phyloP scores from a whole-genome alignment of 1,140 invertebrate species.

The Paraescarpia echinospica region DNA sequence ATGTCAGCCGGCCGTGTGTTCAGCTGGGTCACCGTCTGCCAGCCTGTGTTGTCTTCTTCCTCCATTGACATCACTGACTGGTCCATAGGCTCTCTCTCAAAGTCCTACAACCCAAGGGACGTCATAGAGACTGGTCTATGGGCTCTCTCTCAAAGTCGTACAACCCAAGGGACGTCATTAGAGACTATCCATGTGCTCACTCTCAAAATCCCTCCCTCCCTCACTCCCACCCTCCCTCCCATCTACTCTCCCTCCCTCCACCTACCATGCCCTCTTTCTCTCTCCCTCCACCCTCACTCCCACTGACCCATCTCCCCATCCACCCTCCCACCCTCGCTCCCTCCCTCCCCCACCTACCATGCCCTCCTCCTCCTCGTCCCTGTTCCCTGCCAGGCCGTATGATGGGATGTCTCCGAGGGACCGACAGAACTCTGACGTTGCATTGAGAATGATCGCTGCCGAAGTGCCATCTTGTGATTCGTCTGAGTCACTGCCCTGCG shows the following conservation, averaged over 20 bases:
- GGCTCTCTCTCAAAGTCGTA: slow-evolving; percentile 69
- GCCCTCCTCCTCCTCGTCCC: slow-evolving; percentile 78
- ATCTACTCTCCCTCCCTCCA: no score
- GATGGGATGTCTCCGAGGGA: slow-evolving; percentile 92
- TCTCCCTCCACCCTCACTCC: no score
- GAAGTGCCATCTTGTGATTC: not conserved
- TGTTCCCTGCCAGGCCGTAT: slow-evolving; percentile 71
- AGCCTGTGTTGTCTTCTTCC: slow-evolving; percentile 62
- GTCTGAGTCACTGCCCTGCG: slow-evolving; percentile 28
- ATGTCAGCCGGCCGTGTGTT: slow-evolving; percentile 50
- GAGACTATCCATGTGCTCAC: slow-evolving; percentile 49
- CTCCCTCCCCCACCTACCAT: slow-evolving; percentile 60
- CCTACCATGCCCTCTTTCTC: no score
- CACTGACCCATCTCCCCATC: not conserved
- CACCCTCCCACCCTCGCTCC: not conserved
- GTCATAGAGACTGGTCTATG: slow-evolving; percentile 57
- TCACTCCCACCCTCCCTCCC: no score
- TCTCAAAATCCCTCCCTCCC: slow-evolving; percentile 61
- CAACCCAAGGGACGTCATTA: slow-evolving; percentile 16
- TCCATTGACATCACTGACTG: slow-evolving; percentile 55
- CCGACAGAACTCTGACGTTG: slow-evolving; percentile 95
- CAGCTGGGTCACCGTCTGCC: slow-evolving; percentile 73
- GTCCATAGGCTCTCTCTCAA: slow-evolving; percentile 65
- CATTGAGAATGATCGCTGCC: slow-evolving; percentile 78
- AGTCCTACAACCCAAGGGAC: slow-evolving; percentile 46